Percentiles rank a stretch among this genome's conserved stretches.
phyloP scores from a whole-genome alignment of 2,113 vertebrate species.

The Dryoscopus gambensis region DNA sequence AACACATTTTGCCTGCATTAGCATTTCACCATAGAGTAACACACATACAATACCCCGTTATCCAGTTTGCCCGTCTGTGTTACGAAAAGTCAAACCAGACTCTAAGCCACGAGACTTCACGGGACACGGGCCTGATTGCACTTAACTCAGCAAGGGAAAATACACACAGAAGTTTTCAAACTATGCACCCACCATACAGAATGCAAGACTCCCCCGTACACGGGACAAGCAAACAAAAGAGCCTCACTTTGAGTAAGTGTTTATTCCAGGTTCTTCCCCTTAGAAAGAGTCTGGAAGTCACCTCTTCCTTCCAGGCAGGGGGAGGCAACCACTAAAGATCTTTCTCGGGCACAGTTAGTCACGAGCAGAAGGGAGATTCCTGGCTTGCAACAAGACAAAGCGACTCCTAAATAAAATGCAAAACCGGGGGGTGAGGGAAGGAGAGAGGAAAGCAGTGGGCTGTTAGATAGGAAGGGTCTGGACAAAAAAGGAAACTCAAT shows the following conservation, averaged over 20 bases:
- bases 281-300: not conserved
- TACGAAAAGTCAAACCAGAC: conserved; percentile 24
- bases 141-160: not conserved
- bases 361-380: not conserved
- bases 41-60: not conserved
- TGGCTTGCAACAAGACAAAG: not conserved
- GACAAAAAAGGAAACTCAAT: not conserved
- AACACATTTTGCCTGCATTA: not conserved
- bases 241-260: not conserved
- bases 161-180: not conserved
- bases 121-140: not conserved
- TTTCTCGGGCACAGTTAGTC: not conserved
- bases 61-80: not conserved
- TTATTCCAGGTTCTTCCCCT: not conserved
- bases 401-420: not conserved
- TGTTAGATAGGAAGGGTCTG: not conserved
- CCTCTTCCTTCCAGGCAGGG: not conserved
- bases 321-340: not conserved
- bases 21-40: not conserved
- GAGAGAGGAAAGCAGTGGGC: not conserved
- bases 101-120: not conserved
- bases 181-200: not conserved
- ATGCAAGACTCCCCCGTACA: rapidly evolving
- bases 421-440: not conserved
- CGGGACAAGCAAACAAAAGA: not conserved